phyloP scores from a whole-genome alignment of 2,888 invertebrate species.

The Mimumesa dahlbomi region DNA sequence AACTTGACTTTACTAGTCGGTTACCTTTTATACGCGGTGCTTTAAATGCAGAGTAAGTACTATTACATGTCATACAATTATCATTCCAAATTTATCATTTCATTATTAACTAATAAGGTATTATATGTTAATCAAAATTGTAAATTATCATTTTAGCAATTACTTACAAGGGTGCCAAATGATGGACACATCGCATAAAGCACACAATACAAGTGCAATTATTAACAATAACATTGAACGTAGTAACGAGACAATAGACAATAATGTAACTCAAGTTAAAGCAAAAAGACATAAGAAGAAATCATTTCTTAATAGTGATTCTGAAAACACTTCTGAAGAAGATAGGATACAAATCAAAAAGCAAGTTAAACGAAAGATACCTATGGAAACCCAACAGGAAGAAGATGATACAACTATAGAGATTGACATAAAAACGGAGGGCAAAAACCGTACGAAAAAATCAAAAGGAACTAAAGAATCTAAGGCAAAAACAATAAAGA shows the following conservation, averaged over 20 bases:
- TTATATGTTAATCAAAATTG: too few species aligned
- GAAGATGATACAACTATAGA: background rate
- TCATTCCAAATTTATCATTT: background rate
- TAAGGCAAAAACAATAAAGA: background rate
- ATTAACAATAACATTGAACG: background rate
- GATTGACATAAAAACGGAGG: constrained; percentile 8
- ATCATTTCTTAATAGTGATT: constrained; percentile 30
- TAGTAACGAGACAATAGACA: background rate
- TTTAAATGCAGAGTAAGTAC: constrained; percentile 81
- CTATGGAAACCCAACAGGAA: background rate
- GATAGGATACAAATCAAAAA: constrained; percentile 7
- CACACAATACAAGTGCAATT: background rate
- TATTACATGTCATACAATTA: background rate
- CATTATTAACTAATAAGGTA: too few species aligned
- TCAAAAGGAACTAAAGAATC: constrained; percentile 17
- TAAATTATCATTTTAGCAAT: constrained; percentile 52
- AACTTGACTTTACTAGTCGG: constrained; percentile 83
- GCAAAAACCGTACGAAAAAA: constrained; percentile 1
- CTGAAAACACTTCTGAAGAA: constrained; percentile 30
- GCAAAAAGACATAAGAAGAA: background rate
- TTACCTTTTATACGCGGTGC: constrained; percentile 85
- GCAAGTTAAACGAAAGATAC: constrained; percentile 1
- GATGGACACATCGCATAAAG: background rate
- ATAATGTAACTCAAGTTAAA: background rate
- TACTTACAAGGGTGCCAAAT: constrained; percentile 65